Base-by-base conservation (phyloP, 2,113 vertebrate genomes). In the Pseudorasbora parva region DNA sequence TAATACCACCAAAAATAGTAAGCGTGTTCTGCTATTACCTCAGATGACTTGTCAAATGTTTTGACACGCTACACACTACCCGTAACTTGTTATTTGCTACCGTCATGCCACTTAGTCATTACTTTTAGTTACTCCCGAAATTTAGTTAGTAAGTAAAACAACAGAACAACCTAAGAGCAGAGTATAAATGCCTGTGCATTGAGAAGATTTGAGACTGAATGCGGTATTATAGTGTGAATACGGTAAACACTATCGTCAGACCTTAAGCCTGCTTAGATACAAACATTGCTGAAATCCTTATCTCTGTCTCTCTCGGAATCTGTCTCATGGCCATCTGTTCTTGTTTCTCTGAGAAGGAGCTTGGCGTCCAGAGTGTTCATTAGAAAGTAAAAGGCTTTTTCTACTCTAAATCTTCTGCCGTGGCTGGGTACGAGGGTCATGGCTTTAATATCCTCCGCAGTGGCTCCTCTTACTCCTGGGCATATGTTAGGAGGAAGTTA, bases 401-500 rank as follows among this genome's bases (percentile, higher is more conserved):
- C 21, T 62, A 57, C 68, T 84, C 86, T 90, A 85, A 85, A 85
- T 73, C 85, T 86, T 85, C 75, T 80, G 57, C 84, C 0, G 43
- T 56, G 27, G 85, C 60, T 78, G 62, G 41, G 27, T 66, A 49
- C 41, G 23, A 86, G 83, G 86, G 73, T 71, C 85, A 66, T 33
- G 43, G 60, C 78, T 85, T 88, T 86, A 78, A 87, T 84, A 83
- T 88, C 72, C 88, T 84, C 81, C 59, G 21, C 82, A 86, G 77
- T 57, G 86, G 78, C 81, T 85, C 76, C 86, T 89, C 82, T 86
- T 85, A 89, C 89, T 89, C 88, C 51, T 83, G 87, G 89, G 87
- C 91, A 92, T 93, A 93, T 93, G 93, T 93, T 90, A 90, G 86
- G 90, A 90, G 88, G 88, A 92, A 90, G 90, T 87, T 90, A 90